Percentiles rank a stretch among this genome's conserved stretches.
Evolutionary conservation across 2,113 vertebrate species (phyloP).

Genomic region (Cercocebus atys): DNA sequence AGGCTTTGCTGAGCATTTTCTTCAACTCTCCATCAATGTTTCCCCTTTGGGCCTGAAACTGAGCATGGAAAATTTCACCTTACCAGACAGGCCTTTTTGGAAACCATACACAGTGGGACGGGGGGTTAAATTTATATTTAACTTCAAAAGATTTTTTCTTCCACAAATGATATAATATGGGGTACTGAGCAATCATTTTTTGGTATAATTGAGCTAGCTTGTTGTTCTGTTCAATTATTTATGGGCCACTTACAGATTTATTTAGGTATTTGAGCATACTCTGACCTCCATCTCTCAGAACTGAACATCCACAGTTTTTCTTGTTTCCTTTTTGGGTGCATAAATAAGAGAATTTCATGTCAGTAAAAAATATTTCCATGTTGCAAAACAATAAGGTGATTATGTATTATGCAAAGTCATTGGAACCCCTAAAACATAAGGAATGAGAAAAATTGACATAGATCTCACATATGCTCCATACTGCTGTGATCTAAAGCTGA

Average conservation of each 20-base stretch:
- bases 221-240: conserved; percentile 70
- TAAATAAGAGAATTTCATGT: conserved; percentile 54
- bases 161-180: conserved; percentile 54
- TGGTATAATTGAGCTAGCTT: conserved; percentile 64
- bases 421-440: not conserved
- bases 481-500: not conserved
- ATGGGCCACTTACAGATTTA: conserved; percentile 70
- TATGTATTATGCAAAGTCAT: conserved; percentile 21
- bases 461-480: not conserved
- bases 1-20: conserved; percentile 20
- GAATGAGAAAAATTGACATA: not conserved
- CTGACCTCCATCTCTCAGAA: conserved; percentile 25
- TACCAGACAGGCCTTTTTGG: conserved; percentile 58
- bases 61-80: conserved; percentile 76
- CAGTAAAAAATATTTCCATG: conserved; percentile 42
- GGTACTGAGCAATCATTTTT: conserved; percentile 21
- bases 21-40: not conserved
- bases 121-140: conserved; percentile 71
- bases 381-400: conserved; percentile 19
- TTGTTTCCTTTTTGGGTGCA: not conserved
- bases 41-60: conserved; percentile 1
- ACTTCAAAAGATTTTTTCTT: conserved; percentile 64
- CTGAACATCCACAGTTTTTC: conserved; percentile 3
- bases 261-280: conserved; percentile 53
- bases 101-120: conserved; percentile 30